These are phyloP conservation scores for Hemicrepidius hirtus DNA, from an alignment of 2,888 invertebrate genomes.

Conservation along the genomic window DNA sequence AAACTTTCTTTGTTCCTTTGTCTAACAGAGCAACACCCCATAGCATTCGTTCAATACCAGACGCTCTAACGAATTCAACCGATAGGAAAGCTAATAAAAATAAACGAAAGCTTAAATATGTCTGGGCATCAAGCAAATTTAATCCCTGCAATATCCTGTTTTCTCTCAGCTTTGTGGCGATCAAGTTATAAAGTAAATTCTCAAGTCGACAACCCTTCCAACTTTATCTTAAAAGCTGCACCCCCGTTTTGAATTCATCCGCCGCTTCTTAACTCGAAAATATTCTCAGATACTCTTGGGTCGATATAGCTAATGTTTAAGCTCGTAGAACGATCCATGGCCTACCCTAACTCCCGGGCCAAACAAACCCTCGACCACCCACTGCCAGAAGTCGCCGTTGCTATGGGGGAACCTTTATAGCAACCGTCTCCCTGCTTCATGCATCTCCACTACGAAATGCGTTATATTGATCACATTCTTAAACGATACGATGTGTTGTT, in stretches of 20 bases:
- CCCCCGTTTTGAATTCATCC: slow-evolving; percentile 1
- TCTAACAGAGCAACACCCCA: slow-evolving; percentile 41
- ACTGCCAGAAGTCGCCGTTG: slow-evolving; percentile 62
- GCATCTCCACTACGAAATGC: slow-evolving; percentile 52
- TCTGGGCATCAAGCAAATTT: not conserved
- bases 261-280: slow-evolving; percentile 18
- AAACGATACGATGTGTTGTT: slow-evolving; percentile 30
- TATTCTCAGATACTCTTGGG: slow-evolving; percentile 48
- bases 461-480: slow-evolving; percentile 55
- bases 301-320: slow-evolving; percentile 63
- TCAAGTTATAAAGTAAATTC: not conserved
- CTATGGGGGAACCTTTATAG: slow-evolving; percentile 64
- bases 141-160: not conserved
- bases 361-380: slow-evolving; percentile 64
- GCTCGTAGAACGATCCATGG: slow-evolving; percentile 63
- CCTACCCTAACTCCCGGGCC: slow-evolving; percentile 67
- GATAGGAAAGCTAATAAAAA: slow-evolving; percentile 34
- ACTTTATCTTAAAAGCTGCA: slow-evolving; percentile 8
- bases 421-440: slow-evolving; percentile 60
- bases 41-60: slow-evolving; percentile 39
- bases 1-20: slow-evolving; percentile 48
- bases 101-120: not conserved
- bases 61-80: slow-evolving; percentile 27
- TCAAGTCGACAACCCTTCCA: not conserved
- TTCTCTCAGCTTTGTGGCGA: slow-evolving; percentile 1